Evolutionary conservation across 2,797 vertebrate species (phyloP), one percentile per base, ranked within the genome.

Genomic region (Myotis vivesi): DNA sequence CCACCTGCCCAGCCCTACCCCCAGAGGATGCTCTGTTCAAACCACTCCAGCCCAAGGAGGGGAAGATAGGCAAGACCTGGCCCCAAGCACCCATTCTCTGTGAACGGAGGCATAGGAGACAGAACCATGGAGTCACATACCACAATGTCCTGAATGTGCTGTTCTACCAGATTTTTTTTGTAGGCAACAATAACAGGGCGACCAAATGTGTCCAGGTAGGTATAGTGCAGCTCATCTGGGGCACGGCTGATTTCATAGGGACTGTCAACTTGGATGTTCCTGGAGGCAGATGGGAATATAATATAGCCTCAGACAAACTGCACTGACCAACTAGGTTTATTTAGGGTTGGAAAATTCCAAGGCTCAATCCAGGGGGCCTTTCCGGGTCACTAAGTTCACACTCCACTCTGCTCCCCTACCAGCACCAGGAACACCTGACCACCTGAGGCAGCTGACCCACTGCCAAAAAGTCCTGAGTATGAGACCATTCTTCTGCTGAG

Each of bases 121-220:
- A 82, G 59, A 46, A 62, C 3, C 22, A 22, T 8, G 6, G 36
- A 22, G 7, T 8, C 72, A 59, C 96, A 7, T 97, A 99, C 99
- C 99, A 99, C 99, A 0, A 99, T 98, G 96, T 99, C 99, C 97
- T 99, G 99, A 97, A 99, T 99, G 97, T 99, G 99, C 97, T 99
- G 99, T 96, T 99, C 99, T 94, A 99, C 99, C 97, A 99, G 98
- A 90, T 99, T 99, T 95, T 72, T 99, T 98, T 99, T 99, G 59
- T 99, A 99, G 87, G 99, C 99, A 7, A 99, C 99, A 85, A 99
- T 98, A 95, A 99, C 99, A 0, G 99, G 99, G 20, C 99, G 99
- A 75, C 99, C 99, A 44, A 99, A 99, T 0, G 99, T 99, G 97
- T 99, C 99, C 97, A 99, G 98, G 25, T 99, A 99, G 0, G 99